A percentile compares a stretch with the other conserved stretches of the same genome.
These are phyloP conservation scores for Abrostola tripartita DNA, from an alignment of 2,888 invertebrate species.

Conservation along the genomic window DNA sequence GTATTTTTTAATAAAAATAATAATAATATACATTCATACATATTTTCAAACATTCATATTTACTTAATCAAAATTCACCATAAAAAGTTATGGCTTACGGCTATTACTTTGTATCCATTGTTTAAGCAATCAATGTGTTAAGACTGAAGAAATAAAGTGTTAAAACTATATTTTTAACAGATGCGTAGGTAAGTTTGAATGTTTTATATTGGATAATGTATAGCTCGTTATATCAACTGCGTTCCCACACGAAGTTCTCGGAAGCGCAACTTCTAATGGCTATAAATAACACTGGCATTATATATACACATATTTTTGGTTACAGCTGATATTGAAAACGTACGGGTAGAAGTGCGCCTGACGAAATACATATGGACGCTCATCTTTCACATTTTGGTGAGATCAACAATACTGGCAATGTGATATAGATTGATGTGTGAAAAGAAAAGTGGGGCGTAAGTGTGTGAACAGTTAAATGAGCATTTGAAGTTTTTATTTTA, in stretches of 20 bases:
- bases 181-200: conserved; percentile 8
- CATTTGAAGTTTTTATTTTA: background rate
- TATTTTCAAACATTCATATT: no score
- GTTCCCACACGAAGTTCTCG: conserved; percentile 51
- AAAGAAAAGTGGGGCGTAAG: conserved; percentile 14
- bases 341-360: conserved; percentile 43
- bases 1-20: no score
- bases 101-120: no score
- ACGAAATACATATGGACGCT: conserved; percentile 52
- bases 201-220: conserved; percentile 10
- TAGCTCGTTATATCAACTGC: conserved; percentile 23
- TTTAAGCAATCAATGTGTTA: no score
- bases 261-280: conserved; percentile 47
- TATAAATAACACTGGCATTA: conserved; percentile 59
- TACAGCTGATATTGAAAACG: conserved; percentile 60
- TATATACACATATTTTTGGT: conserved; percentile 51
- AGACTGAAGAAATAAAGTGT: background rate
- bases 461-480: background rate
- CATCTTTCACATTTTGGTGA: conserved; percentile 39
- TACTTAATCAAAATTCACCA: no score
- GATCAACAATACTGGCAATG: conserved; percentile 31
- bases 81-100: no score
- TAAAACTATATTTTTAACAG: background rate
- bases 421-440: conserved; percentile 27
- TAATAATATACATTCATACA: no score